Evolutionary conservation across 2,113 vertebrate species (phyloP).

Genomic region (Nannospalax galili): DNA sequence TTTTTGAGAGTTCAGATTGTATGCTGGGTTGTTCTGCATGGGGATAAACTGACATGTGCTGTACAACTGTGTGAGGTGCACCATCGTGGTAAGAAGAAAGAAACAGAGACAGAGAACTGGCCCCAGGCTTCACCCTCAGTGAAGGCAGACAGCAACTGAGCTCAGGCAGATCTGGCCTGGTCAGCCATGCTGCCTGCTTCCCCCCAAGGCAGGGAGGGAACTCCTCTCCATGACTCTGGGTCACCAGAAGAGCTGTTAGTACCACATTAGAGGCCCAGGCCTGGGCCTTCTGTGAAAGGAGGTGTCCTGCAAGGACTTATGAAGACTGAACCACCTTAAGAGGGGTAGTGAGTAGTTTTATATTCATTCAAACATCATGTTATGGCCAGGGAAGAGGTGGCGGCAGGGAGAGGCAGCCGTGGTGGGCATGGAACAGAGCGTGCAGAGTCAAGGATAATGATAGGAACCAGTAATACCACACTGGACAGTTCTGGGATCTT

Average conservation of each 20-base stretch:
- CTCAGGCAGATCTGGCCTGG: background rate
- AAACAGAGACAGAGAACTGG: background rate
- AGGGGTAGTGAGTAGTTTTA: background rate
- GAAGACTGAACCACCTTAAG: background rate
- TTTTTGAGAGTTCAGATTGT: rapidly evolving
- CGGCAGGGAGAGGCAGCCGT: rapidly evolving
- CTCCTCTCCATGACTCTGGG: background rate
- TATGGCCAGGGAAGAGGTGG: background rate
- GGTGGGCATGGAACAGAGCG: rapidly evolving
- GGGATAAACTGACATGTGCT: background rate
- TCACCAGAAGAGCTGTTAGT: background rate
- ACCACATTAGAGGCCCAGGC: background rate
- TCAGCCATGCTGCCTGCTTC: background rate
- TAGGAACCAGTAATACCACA: background rate
- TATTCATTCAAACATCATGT: background rate
- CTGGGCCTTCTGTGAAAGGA: background rate
- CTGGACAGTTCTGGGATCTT: background rate
- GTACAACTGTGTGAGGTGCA: background rate
- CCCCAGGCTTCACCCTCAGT: background rate
- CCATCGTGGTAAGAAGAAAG: background rate
- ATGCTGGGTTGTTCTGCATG: background rate
- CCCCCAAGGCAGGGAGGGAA: background rate
- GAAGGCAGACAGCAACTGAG: background rate
- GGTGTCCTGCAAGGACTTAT: background rate
- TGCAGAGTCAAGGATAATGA: background rate